These are phyloP conservation scores for Linepithema humile DNA, from an alignment of 1,140 invertebrate species.

Conservation along the genomic window DNA sequence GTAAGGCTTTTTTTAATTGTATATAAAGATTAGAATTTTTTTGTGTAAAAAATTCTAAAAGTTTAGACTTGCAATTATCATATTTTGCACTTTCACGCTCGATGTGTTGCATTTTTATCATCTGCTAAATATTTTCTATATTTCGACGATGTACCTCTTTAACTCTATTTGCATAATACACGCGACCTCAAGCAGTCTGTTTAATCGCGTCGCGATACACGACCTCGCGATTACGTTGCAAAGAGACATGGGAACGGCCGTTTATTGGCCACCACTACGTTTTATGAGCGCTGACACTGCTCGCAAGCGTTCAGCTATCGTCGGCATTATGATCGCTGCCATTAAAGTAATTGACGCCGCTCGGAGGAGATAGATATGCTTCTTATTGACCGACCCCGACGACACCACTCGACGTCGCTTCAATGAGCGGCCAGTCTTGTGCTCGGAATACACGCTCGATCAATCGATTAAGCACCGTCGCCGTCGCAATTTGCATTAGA, in stretches of 20 bases:
- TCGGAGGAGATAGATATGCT: constrained; percentile 65
- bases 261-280: constrained; percentile 41
- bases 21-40: too few relatives aligned
- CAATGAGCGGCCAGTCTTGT: constrained; percentile 44
- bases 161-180: background rate
- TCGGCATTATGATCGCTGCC: constrained; percentile 62
- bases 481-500: constrained; percentile 54
- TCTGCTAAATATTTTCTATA: too few relatives aligned
- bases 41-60: too few relatives aligned
- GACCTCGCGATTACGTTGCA: constrained; percentile 37
- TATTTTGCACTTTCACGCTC: too few relatives aligned
- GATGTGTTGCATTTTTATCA: too few relatives aligned
- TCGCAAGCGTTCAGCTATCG: constrained; percentile 42
- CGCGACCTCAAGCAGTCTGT: background rate
- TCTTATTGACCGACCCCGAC: constrained; percentile 64
- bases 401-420: constrained; percentile 51
- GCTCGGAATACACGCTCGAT: constrained; percentile 37
- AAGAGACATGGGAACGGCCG: constrained; percentile 39
- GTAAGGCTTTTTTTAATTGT: too few relatives aligned
- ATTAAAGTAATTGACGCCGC: constrained; percentile 69
- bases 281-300: constrained; percentile 60
- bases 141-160: background rate
- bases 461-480: constrained; percentile 54
- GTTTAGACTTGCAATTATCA: too few relatives aligned
- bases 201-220: constrained; percentile 23